Percentiles rank a stretch among this genome's conserved stretches.
Conservation (phyloP, 2,888 invertebrate species). For the Pyrrhosoma nymphula region DNA sequence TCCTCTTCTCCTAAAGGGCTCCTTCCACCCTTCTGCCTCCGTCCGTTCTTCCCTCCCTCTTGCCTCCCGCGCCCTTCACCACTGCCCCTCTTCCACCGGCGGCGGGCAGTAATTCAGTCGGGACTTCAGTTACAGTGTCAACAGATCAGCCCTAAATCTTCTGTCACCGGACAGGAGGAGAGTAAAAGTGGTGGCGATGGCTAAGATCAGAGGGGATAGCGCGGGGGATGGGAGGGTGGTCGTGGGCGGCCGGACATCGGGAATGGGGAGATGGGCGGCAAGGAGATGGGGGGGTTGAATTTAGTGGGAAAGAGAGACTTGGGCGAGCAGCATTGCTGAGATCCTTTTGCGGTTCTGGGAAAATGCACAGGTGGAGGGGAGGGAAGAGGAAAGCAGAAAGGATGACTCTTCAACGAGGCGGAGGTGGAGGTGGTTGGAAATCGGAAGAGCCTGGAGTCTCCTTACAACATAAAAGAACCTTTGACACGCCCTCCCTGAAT, state of each 20-base stretch:
- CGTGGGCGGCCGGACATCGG: not conserved
- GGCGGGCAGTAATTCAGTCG: slow-evolving; percentile 48
- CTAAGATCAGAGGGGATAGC: not conserved
- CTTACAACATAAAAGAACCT: not conserved
- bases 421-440: not conserved
- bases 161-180: slow-evolving; percentile 44
- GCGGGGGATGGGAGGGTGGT: not conserved
- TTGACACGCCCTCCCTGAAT: not conserved
- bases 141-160: slow-evolving; percentile 66
- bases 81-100: not conserved
- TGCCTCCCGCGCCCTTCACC: not conserved
- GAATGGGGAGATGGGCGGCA: not conserved
- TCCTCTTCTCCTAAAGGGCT: not conserved
- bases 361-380: not conserved
- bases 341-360: not conserved
- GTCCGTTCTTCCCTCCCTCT: not conserved
- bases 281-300: not conserved
- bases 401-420: not conserved
- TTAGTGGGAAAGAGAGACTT: not conserved
- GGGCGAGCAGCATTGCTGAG: not conserved
- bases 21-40: not conserved
- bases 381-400: not conserved
- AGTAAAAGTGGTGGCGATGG: not conserved
- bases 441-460: not conserved
- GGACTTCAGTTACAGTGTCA: slow-evolving; percentile 57